phyloP scores from a whole-genome alignment of 2,888 invertebrate species.

The Lumbricus terrestris region DNA sequence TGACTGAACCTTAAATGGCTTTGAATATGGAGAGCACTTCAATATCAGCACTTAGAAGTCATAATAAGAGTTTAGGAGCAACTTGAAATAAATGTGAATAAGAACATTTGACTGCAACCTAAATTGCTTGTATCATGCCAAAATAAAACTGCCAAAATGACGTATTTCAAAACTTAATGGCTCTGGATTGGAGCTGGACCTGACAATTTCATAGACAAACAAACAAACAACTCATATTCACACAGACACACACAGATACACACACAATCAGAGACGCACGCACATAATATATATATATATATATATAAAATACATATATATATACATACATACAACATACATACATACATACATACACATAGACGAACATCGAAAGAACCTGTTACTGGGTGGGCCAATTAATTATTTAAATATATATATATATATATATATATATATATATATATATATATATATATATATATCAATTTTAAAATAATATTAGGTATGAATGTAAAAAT shows the following conservation, averaged over 20 bases:
- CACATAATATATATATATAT: too few species aligned
- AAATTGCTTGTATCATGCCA: background rate
- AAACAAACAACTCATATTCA: background rate
- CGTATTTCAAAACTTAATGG: background rate
- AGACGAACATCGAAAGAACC: too few species aligned
- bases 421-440: too few species aligned
- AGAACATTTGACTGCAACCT: background rate
- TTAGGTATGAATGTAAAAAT: background rate
- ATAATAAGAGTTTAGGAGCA: background rate
- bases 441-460: too few species aligned
- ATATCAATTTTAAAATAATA: too few species aligned
- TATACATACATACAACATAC: too few species aligned
- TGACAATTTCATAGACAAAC: background rate
- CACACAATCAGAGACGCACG: too few species aligned
- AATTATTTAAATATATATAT: too few species aligned
- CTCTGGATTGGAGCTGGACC: background rate
- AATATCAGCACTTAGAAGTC: background rate
- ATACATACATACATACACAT: too few species aligned
- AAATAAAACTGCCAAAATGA: background rate
- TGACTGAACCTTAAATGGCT: background rate
- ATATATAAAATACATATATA: too few species aligned
- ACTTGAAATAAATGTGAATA: background rate
- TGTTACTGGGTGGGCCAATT: too few species aligned
- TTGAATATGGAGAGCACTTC: background rate
- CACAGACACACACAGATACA: too few species aligned